phyloP scores from a whole-genome alignment of 2,113 vertebrate species.

The Chlamydotis undulata region DNA sequence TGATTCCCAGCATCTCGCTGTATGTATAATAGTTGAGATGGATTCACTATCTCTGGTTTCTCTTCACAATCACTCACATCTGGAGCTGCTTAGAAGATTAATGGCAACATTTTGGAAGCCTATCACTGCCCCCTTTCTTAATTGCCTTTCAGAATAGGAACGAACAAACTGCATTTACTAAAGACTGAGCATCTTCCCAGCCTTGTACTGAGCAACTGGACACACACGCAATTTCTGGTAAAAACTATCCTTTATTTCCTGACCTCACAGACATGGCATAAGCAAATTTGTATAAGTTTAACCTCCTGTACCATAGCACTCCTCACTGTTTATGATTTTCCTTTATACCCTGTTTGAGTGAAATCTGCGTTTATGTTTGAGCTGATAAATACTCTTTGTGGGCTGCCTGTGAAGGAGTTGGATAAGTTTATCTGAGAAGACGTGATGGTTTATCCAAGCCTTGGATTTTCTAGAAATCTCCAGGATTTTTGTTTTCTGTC shows the following conservation, averaged over 20 bases:
- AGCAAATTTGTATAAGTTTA: not conserved
- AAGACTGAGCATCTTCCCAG: not conserved
- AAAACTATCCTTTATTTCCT: not conserved
- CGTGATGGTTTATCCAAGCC: not conserved
- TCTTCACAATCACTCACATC: not conserved
- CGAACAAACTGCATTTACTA: not conserved
- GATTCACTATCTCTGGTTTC: not conserved
- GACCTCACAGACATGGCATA: not conserved
- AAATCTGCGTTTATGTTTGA: not conserved
- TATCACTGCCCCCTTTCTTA: not conserved
- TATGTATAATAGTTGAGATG: not conserved
- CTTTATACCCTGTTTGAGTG: not conserved
- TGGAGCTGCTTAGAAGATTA: not conserved
- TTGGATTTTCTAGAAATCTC: not conserved
- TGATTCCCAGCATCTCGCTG: not conserved
- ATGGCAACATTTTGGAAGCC: not conserved
- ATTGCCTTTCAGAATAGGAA: not conserved
- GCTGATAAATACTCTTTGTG: not conserved
- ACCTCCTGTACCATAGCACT: rapidly evolving
- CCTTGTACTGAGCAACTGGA: not conserved
- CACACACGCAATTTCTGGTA: not conserved
- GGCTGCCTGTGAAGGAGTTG: not conserved
- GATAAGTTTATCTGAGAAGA: not conserved
- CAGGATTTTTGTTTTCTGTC: not conserved
- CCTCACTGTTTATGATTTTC: not conserved